A percentile compares a stretch with the other conserved stretches of the same genome.
Evolutionary conservation across 2,113 vertebrate species (phyloP).

Genomic region (Paramormyrops kingsleyae): DNA sequence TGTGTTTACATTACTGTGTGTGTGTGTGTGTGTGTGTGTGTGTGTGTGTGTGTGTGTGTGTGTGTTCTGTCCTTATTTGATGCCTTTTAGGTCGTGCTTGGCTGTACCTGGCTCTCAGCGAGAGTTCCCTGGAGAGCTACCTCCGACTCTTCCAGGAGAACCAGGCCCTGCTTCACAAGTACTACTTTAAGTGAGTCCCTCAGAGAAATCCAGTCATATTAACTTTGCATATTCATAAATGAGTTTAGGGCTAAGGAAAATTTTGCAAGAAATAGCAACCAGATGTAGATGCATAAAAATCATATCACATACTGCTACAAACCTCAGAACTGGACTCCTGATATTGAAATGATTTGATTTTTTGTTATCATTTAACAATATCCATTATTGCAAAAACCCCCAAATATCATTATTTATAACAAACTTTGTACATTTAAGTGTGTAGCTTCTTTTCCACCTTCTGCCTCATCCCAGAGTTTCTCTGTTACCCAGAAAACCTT

Average conservation of each 20-base stretch:
- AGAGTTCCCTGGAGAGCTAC: constrained; percentile 97
- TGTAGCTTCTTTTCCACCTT: background rate
- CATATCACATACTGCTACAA: background rate
- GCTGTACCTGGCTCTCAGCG: constrained; percentile 90
- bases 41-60: background rate
- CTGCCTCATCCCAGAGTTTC: background rate
- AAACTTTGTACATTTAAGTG: background rate
- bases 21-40: background rate
- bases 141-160: constrained; percentile 95
- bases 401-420: background rate
- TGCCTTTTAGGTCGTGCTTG: constrained; percentile 80
- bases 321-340: background rate
- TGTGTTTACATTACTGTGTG: background rate
- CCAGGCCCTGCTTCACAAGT: constrained; percentile 80
- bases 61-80: background rate
- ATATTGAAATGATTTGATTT: background rate
- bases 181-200: constrained; percentile 88
- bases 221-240: background rate
- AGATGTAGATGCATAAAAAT: background rate
- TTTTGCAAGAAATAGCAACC: background rate
- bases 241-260: background rate
- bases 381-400: background rate
- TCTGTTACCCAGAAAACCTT: background rate
- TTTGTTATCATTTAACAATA: background rate
- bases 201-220: background rate